Conservation (phyloP, 2,797 vertebrate species). For the Enteromius viviparus region DNA sequence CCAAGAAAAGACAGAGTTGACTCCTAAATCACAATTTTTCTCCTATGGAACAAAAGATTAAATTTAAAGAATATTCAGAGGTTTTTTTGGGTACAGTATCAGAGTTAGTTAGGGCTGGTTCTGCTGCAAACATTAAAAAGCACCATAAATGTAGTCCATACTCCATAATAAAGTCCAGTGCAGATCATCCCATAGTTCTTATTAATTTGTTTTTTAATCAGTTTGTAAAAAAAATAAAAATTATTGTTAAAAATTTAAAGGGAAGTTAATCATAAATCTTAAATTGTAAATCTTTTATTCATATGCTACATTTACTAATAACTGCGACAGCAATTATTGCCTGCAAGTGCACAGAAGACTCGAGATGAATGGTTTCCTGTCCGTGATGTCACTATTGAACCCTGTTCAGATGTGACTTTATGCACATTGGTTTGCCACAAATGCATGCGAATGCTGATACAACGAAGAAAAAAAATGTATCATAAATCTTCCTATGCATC, state of each 20-base stretch:
- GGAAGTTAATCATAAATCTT: background rate
- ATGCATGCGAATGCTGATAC: background rate
- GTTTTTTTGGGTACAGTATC: background rate
- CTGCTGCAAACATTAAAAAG: background rate
- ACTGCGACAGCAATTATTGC: background rate
- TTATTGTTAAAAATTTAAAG: background rate
- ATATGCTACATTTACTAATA: background rate
- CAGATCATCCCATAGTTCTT: background rate
- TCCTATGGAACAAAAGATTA: background rate
- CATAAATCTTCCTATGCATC: background rate
- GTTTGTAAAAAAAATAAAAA: background rate
- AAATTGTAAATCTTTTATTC: background rate
- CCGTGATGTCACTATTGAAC: constrained; percentile 1
- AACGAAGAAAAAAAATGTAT: background rate
- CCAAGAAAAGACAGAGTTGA: background rate
- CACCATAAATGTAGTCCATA: background rate
- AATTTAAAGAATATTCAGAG: background rate
- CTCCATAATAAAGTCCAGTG: background rate
- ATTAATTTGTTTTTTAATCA: background rate
- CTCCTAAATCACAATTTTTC: background rate
- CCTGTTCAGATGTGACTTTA: background rate
- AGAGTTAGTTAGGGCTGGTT: background rate
- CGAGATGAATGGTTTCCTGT: constrained; percentile 19
- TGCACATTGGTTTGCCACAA: constrained; percentile 5
- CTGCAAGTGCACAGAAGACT: background rate